Base-by-base conservation (phyloP, 2,113 vertebrate genomes). In the Pterocles burchelli region DNA sequence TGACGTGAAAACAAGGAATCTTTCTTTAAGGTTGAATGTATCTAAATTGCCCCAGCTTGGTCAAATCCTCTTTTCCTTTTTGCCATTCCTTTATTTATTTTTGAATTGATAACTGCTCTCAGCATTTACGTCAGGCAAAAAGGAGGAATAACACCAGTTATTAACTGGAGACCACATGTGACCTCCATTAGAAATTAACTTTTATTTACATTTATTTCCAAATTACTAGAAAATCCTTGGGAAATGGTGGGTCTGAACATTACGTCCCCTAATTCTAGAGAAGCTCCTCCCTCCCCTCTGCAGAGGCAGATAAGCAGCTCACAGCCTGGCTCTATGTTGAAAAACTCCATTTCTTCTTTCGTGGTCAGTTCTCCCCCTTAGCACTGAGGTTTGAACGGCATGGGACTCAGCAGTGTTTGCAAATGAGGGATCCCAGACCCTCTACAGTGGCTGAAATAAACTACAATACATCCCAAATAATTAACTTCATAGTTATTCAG, bases 1-100 rank as follows among this genome's bases (percentile, higher is more conserved):
- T 72, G 57, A 71, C n/a, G 49, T 81, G 77, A 84, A 91, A 87
- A 94, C 93, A 95, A 95, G 52, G 70, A 61, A 92, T 89, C 89
- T 88, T 95, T 96, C 81, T 95, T 92, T 57, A 59, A 79, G 14
- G 18, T 18, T 81, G n/a, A 78, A 54, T 28, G 36, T 43, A 61
- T 17, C 57, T 57, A 68, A 29, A 78, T 36, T 61, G 17, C 65
- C 52, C 48, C 70, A 91, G 57, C 28, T 31, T 2, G 0, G 3
- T 79, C 51, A 66, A 83, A 24, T 33, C 28, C 51, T 71, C 31
- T 88, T 66, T 62, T 80, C 26, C 62, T 48, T 86, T 87, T 79
- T 21, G 5, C 25, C 46, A 16, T 25, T 88, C 29, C 17, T 85
- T 61, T 70, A 48, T 77, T 90, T 80, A 59, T 80, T 90, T 90